Conservation (phyloP, 53 echinoderm and acorn worm species). For the Mesocentrotus franciscanus region DNA sequence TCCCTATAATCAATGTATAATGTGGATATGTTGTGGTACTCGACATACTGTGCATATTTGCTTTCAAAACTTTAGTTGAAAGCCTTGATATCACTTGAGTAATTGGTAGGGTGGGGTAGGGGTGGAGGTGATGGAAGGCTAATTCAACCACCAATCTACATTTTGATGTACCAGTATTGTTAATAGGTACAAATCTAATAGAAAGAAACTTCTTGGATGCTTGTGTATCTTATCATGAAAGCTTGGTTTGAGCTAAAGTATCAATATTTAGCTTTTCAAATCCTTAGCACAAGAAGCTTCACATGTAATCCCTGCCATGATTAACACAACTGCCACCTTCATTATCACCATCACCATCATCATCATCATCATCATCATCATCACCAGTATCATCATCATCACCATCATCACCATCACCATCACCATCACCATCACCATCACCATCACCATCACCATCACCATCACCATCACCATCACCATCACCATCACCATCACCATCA, state of each 20-base stretch:
- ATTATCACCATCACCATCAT: not conserved
- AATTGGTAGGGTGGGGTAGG: not conserved
- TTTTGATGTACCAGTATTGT: not conserved
- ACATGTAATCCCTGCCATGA: no score
- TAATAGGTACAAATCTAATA: not conserved
- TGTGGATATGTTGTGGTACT: not conserved
- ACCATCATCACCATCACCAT: not conserved
- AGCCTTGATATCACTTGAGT: not conserved
- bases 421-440: not conserved
- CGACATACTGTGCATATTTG: not conserved
- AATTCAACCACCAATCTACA: not conserved
- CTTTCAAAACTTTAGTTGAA: not conserved
- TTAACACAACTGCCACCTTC: not conserved
- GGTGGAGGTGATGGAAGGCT: no score
- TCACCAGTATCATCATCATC: not conserved
- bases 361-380: not conserved
- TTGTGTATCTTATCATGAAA: no score
- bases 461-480: no score
- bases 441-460: no score
- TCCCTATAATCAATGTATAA: conserved; percentile 63
- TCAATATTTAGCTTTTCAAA: no score
- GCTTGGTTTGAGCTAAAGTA: no score
- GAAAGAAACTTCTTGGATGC: no score
- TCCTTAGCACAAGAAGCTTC: no score
- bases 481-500: no score